A percentile compares a stretch with the other conserved stretches of the same genome.
Conservation (phyloP, 23 tunicate genomes). For the Pegea sp. region DNA sequence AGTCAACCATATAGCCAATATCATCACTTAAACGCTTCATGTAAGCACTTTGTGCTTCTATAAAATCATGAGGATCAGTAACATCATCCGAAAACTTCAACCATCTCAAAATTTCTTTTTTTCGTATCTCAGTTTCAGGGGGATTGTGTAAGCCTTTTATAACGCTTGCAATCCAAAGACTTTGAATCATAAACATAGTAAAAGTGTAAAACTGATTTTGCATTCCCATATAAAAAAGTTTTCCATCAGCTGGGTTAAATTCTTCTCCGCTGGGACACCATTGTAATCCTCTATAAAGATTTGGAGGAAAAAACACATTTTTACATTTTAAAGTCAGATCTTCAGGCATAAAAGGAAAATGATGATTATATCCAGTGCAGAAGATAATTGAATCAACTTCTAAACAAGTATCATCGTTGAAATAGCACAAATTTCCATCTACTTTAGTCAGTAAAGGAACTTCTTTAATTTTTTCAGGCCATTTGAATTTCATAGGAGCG, state of each 20-base stretch:
- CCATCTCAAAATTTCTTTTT: background rate
- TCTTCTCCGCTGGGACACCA: background rate
- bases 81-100: background rate
- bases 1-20: background rate
- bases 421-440: background rate
- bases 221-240: background rate
- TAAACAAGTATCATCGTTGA: background rate
- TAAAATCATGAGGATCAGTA: background rate
- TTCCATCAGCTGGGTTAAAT: background rate
- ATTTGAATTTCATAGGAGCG: background rate
- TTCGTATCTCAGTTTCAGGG: background rate
- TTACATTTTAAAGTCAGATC: background rate
- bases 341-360: background rate
- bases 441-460: background rate
- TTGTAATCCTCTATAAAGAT: background rate
- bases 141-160: background rate
- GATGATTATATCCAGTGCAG: background rate
- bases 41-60: background rate
- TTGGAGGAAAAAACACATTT: background rate
- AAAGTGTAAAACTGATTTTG: background rate
- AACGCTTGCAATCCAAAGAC: background rate
- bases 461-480: background rate
- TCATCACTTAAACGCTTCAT: background rate
- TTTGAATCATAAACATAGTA: background rate
- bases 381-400: background rate